phyloP scores from a whole-genome alignment of 2,888 invertebrate species.

The Pachycephus smyrnensis region DNA sequence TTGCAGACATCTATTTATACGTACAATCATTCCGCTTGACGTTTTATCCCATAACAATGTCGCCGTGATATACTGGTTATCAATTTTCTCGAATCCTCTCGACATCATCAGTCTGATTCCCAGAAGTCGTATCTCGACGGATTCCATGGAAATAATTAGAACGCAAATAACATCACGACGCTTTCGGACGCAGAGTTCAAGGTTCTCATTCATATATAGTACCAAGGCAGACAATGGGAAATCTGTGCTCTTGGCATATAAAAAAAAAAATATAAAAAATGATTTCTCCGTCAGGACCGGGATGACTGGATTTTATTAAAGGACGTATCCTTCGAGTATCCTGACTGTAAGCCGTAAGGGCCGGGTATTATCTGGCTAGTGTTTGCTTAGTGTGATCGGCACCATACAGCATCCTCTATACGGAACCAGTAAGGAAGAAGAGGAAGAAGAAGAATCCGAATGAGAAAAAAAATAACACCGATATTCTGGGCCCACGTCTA shows the following conservation, averaged over 20 bases:
- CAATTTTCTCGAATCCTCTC: not conserved
- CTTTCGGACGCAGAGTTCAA: not conserved
- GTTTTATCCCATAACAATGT: not conserved
- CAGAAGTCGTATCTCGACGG: not conserved
- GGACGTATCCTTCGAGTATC: slow-evolving; percentile 3
- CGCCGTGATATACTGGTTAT: not conserved
- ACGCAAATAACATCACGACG: not conserved
- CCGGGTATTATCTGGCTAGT: slow-evolving; percentile 5
- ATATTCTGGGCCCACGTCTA: not conserved
- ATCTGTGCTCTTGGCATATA: not conserved
- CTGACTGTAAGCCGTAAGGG: not conserved
- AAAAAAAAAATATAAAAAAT: not conserved
- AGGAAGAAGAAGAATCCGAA: not conserved
- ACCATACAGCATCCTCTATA: not conserved
- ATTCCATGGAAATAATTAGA: not conserved
- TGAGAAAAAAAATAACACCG: not conserved
- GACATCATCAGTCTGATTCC: not conserved
- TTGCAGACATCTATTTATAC: too few relatives aligned
- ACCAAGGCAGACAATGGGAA: not conserved
- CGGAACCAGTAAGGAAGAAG: not conserved
- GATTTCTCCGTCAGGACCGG: not conserved
- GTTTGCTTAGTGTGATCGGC: slow-evolving; percentile 16
- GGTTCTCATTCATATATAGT: not conserved
- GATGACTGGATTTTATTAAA: slow-evolving; percentile 1
- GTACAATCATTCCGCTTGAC: too few relatives aligned